Percentiles rank a stretch among this genome's conserved stretches.
Evolutionary conservation across 2,797 vertebrate genomes (phyloP).

Genomic region (Coreius guichenoti): DNA sequence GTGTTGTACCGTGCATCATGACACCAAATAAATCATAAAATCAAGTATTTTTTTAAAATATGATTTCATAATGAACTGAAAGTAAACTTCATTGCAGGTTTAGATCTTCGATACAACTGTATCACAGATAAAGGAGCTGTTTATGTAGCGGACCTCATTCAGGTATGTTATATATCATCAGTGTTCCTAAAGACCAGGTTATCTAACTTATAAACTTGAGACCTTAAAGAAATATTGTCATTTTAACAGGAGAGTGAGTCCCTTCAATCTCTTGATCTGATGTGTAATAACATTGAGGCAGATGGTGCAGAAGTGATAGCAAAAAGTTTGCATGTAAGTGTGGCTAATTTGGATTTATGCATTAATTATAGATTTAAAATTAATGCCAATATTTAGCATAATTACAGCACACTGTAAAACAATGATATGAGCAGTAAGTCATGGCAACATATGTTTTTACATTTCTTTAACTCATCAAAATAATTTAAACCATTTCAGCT

Average conservation of each 20-base stretch:
- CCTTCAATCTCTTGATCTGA: constrained; percentile 84
- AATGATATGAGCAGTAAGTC: neutral
- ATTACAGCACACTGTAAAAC: neutral
- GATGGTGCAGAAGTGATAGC: constrained; percentile 83
- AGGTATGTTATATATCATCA: constrained; percentile 72
- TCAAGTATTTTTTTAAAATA: neutral
- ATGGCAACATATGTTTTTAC: neutral
- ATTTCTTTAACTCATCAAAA: neutral
- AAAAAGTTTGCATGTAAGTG: constrained; percentile 82
- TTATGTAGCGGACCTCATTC: constrained; percentile 78
- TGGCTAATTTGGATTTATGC: neutral
- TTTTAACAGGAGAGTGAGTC: constrained; percentile 68
- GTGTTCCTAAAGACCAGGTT: neutral
- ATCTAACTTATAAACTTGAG: neutral
- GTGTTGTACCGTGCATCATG: neutral
- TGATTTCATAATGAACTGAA: constrained; percentile 41
- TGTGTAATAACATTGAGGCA: constrained; percentile 85
- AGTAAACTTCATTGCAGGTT: constrained; percentile 69
- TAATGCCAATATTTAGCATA: neutral
- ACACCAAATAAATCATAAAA: neutral
- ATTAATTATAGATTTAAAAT: neutral
- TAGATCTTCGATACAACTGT: constrained; percentile 84
- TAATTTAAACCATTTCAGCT: no score
- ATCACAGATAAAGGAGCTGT: constrained; percentile 79
- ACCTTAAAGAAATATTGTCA: constrained; percentile 2